These are phyloP conservation scores for Chascanopsetta lugubris DNA, from an alignment of 2,113 vertebrate species.

Conservation along the genomic window DNA sequence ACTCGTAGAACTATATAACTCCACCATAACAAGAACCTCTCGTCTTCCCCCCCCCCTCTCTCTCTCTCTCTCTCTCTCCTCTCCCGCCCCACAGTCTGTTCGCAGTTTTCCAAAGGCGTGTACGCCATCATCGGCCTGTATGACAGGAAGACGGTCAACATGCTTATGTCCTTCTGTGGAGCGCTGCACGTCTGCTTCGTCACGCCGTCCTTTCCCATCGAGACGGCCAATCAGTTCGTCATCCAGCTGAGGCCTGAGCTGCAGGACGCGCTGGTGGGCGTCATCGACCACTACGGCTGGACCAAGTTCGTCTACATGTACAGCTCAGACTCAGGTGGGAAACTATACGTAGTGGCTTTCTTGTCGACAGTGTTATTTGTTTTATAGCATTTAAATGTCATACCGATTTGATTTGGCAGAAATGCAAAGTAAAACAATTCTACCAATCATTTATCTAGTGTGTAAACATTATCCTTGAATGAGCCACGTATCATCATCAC, in stretches of 20 bases:
- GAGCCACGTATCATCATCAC: too few species aligned
- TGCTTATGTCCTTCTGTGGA: conserved; percentile 98
- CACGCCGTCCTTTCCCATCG: conserved; percentile 95
- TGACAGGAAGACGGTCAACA: conserved; percentile 96
- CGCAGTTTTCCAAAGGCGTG: conserved; percentile 98
- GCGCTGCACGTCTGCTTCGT: conserved; percentile 99
- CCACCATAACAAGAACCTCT: not conserved
- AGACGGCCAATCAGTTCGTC: conserved; percentile 97
- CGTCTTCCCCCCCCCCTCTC: not conserved
- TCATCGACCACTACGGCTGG: conserved; percentile 97
- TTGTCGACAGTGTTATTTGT: not conserved
- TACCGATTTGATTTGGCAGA: too few species aligned
- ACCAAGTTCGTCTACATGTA: conserved; percentile 99
- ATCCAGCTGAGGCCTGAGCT: conserved; percentile 97
- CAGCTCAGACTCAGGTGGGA: conserved; percentile 93
- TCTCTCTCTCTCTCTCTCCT: not conserved
- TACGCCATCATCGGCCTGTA: conserved; percentile 99
- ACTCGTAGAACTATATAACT: too few species aligned
- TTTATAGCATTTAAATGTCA: not conserved
- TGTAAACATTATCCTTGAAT: too few species aligned
- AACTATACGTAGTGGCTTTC: not conserved
- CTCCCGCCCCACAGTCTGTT: conserved; percentile 88
- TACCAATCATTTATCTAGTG: too few species aligned
- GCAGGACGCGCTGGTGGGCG: conserved; percentile 94
- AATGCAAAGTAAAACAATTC: too few species aligned